Percentiles rank a stretch among this genome's conserved stretches.
These are phyloP conservation scores for Spea multiplicata DNA, from an alignment of 2,113 vertebrate genomes.

Conservation along the genomic window DNA sequence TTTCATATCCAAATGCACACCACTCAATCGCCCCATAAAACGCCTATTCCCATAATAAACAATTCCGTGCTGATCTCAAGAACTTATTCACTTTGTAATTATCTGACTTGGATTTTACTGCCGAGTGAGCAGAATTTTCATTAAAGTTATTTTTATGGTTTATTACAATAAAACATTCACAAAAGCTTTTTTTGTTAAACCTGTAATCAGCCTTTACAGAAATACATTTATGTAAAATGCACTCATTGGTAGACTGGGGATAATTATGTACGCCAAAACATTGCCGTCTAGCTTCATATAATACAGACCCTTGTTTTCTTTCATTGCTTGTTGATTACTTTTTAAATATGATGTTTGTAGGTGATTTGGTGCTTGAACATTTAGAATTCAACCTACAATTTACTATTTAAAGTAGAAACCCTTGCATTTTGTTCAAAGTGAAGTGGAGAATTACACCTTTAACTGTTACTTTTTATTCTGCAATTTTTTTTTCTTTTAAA, in stretches of 20 bases:
- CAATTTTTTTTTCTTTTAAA: no score
- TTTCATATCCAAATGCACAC: no score
- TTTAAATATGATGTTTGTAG: background rate
- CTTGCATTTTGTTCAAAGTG: background rate
- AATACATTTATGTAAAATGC: background rate
- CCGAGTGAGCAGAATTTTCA: background rate
- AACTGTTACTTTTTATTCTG: no score
- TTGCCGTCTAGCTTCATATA: background rate
- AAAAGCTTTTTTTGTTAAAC: background rate
- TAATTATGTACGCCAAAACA: constrained; percentile 11
- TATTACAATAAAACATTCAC: background rate
- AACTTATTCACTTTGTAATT: no score
- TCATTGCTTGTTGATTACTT: background rate
- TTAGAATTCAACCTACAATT: constrained; percentile 20
- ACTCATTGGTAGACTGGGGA: background rate
- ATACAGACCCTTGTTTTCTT: background rate
- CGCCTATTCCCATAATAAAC: no score
- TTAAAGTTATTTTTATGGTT: background rate
- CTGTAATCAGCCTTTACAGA: background rate
- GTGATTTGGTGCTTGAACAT: constrained; percentile 13
- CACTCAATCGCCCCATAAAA: no score
- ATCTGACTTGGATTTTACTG: background rate
- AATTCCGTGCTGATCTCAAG: no score
- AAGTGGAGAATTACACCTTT: no score
- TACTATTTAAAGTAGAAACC: constrained; percentile 9